Conservation (phyloP, 2,888 invertebrate species). For the Homarus gammarus region DNA sequence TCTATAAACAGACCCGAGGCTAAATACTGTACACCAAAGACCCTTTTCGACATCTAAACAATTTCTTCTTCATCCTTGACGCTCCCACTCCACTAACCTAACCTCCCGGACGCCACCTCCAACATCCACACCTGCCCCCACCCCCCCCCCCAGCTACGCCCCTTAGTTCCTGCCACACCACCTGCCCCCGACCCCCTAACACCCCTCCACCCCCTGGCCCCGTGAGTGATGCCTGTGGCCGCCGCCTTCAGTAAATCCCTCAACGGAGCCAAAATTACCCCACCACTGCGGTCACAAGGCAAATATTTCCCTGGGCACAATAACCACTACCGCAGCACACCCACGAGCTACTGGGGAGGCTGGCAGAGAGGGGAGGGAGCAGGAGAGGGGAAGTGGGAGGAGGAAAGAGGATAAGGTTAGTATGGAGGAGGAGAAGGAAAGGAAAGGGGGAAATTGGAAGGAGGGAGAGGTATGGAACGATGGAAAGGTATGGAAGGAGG, state of each 20-base stretch:
- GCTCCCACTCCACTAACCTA: too few relatives aligned
- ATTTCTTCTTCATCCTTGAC: too few relatives aligned
- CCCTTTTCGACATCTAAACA: too few relatives aligned
- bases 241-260: conserved; percentile 61
- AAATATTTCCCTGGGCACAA: conserved; percentile 43
- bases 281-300: conserved; percentile 49
- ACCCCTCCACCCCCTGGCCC: background rate
- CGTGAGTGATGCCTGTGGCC: conserved; percentile 54
- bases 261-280: conserved; percentile 61
- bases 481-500: background rate
- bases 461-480: background rate
- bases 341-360: background rate
- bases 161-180: background rate
- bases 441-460: background rate
- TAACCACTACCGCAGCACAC: conserved; percentile 5
- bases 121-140: background rate
- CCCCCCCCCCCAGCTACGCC: background rate
- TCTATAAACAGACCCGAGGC: too few relatives aligned
- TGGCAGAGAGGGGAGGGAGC: background rate
- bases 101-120: background rate
- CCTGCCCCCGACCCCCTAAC: too few relatives aligned
- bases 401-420: conserved; percentile 24
- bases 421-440: conserved; percentile 7
- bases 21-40: too few relatives aligned
- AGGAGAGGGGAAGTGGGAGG: background rate